Evolutionary conservation across 2,113 vertebrate species (phyloP).

Genomic region (Rhodinocichla rosea): DNA sequence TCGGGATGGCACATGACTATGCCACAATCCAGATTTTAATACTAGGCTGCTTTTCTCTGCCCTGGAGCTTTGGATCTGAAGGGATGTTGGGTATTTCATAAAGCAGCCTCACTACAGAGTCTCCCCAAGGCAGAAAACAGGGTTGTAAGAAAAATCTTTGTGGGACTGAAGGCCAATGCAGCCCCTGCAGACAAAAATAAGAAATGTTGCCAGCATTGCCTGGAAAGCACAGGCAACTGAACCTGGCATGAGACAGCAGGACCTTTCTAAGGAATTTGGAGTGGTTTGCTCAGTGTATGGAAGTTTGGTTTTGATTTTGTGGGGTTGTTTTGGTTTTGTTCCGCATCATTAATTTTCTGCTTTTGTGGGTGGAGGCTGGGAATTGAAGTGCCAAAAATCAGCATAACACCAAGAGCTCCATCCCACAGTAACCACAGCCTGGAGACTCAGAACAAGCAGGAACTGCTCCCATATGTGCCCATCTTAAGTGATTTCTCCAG

Average conservation of each 20-base stretch:
- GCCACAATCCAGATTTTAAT: background rate
- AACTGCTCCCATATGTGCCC: background rate
- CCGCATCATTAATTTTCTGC: accelerated
- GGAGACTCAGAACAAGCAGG: background rate
- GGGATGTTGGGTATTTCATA: background rate
- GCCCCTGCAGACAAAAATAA: accelerated
- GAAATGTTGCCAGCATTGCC: background rate
- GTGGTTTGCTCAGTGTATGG: background rate
- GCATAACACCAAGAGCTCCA: background rate
- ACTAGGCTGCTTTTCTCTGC: background rate
- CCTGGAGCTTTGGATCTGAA: background rate
- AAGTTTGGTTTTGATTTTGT: background rate
- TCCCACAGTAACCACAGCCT: background rate
- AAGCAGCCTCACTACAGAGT: background rate
- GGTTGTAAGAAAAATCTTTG: background rate
- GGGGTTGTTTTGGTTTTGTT: background rate
- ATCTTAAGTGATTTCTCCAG: background rate
- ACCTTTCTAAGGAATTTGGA: background rate
- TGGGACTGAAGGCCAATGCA: background rate
- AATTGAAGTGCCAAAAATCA: background rate
- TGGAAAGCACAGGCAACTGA: background rate
- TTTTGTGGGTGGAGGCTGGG: background rate
- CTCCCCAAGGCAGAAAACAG: background rate
- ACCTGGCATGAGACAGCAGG: background rate
- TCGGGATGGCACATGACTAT: accelerated